Base-by-base conservation (phyloP, 2,113 vertebrate species). In the Oxyura jamaicensis region DNA sequence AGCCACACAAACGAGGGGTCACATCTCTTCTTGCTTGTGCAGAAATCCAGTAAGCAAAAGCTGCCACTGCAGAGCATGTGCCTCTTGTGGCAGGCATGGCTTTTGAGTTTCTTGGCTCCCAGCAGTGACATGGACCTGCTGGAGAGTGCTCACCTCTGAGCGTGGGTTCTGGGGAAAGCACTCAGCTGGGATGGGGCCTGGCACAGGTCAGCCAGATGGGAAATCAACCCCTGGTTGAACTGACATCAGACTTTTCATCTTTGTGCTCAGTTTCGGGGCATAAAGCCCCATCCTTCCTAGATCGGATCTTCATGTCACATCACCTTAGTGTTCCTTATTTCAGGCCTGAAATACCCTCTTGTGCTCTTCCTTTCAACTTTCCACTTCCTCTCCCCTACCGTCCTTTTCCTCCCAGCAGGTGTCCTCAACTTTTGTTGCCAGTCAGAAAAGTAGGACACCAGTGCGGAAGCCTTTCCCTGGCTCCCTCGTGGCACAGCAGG, bases 51-150 rank as follows among this genome's bases (percentile, higher is more conserved):
- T 14, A 28, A 59, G 59, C 10, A 44, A 46, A 23, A 75, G 17
- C 26, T 52, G 36, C 44, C 22, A 3, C 19, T 74, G 41, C 26
- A 74, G 50, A 63, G 25, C 6, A 19, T 2, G 9, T 19, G 31
- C 53, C 6, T 58, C 19, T 66, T 28, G 36, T 60, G 19, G 42
- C 5, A 6, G 7, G 2, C 41, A 20, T 26, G 44, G 7, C 1
- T 7, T 82, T 79, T 58, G 25, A n/a, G 42, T 31, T 56, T 1
- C 3, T 28, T 81, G 17, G 7, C 33, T 58, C 25, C 48, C 10
- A 11, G 21, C 13, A 28, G 15, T 33, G 75, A n/a, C 0, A 6
- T 0, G 0, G 41, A 5, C 68, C 52, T 76, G 25, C 48, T 63
- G 35, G 18, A 46, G 44, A 46, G 8, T 20, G 53, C 48, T 88